A percentile compares a stretch with the other conserved stretches of the same genome.
Conservation (phyloP, 2,113 vertebrate genomes). For the Meles meles region DNA sequence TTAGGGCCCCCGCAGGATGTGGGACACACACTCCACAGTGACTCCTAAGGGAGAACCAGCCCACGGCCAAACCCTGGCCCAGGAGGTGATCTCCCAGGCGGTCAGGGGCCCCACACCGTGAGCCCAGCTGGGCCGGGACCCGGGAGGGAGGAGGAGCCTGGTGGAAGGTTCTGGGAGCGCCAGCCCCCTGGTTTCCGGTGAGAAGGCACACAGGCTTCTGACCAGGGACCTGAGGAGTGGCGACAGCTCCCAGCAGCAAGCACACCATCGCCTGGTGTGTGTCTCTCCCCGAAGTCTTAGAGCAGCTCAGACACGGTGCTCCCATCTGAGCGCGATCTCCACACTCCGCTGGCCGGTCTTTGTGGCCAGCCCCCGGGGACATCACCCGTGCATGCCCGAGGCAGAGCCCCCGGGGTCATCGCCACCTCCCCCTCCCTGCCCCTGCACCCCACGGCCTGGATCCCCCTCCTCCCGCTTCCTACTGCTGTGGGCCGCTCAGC, state of each 20-base stretch:
- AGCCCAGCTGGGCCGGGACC: too few relatives aligned
- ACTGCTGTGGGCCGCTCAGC: neutral
- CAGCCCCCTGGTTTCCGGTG: neutral
- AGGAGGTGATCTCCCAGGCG: neutral
- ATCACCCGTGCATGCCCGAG: neutral
- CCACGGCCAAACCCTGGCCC: neutral
- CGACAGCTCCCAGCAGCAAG: accelerated
- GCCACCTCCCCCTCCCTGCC: neutral
- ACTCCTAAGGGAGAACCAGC: neutral
- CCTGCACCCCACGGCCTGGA: neutral
- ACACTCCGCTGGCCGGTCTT: neutral
- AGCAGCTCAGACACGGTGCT: neutral
- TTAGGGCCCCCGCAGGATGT: neutral
- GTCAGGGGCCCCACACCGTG: neutral
- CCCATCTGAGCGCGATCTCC: too few relatives aligned
- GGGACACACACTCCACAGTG: neutral
- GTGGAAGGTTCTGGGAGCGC: accelerated
- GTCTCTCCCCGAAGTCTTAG: neutral
- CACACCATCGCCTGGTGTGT: accelerated
- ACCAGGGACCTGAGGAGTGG: neutral
- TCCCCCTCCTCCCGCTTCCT: accelerated
- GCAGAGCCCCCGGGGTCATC: neutral
- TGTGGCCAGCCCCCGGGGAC: too few relatives aligned
- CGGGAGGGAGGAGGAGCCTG: neutral
- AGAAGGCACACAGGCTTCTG: neutral